These are phyloP conservation scores for Lumbricus terrestris DNA, from an alignment of 2,888 invertebrate species.

Conservation along the genomic window DNA sequence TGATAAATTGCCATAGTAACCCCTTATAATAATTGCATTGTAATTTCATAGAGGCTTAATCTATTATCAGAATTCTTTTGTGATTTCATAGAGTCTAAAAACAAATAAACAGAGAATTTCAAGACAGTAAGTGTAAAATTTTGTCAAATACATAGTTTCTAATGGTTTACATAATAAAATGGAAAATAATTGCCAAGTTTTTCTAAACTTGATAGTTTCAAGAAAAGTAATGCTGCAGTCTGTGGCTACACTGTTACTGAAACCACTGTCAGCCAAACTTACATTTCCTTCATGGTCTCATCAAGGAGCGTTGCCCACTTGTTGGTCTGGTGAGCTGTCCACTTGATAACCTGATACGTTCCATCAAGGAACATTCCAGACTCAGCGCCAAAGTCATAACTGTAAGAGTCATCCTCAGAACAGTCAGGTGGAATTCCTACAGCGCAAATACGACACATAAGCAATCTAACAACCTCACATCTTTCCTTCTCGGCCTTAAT, in stretches of 20 bases:
- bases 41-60: no score
- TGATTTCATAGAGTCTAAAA: no score
- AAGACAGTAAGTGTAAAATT: no score
- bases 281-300: slow-evolving; percentile 80
- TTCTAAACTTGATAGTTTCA: no score
- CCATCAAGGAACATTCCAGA: slow-evolving; percentile 58
- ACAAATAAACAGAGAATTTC: no score
- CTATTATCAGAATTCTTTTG: no score
- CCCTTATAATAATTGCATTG: no score
- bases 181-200: no score
- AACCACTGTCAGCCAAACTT: neutral
- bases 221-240: neutral
- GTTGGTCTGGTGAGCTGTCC: slow-evolving; percentile 79
- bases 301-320: slow-evolving; percentile 84
- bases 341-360: slow-evolving; percentile 86
- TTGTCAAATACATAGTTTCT: no score
- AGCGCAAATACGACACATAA: neutral
- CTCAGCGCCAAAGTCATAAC: slow-evolving; percentile 57
- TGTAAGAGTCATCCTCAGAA: slow-evolving; percentile 65
- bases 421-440: slow-evolving; percentile 52
- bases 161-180: no score
- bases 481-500: neutral
- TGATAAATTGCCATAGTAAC: no score
- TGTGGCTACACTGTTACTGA: neutral
- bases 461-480: neutral